These are phyloP conservation scores for Drosophila watanabei DNA, from an alignment of 1,140 invertebrate species.

Conservation along the genomic window DNA sequence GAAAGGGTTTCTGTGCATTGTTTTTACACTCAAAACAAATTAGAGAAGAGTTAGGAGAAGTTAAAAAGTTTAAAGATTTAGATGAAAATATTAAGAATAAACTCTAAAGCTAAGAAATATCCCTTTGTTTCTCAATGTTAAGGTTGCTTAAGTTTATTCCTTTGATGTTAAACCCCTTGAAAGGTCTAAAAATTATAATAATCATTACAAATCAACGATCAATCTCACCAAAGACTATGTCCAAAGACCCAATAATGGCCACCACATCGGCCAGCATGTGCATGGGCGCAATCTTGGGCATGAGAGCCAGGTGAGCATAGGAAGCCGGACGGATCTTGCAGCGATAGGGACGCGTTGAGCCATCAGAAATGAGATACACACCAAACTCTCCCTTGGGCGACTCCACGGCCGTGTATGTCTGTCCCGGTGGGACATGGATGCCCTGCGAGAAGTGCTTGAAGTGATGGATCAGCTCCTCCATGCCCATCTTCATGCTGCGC, in stretches of 20 bases:
- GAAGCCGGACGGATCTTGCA: conserved; percentile 92
- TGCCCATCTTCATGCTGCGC: conserved; percentile 94
- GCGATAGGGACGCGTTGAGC: conserved; percentile 92
- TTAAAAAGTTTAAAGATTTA: too few relatives aligned
- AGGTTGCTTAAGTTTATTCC: too few relatives aligned
- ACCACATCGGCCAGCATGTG: conserved; percentile 92
- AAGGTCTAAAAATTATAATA: neutral
- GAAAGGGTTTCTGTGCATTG: neutral
- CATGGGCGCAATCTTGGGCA: conserved; percentile 88
- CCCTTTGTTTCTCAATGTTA: neutral
- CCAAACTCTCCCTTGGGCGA: conserved; percentile 95
- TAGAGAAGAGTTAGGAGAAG: too few relatives aligned
- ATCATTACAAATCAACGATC: conserved; percentile 88
- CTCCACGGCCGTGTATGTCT: conserved; percentile 93
- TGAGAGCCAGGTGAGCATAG: conserved; percentile 90
- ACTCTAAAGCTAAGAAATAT: too few relatives aligned
- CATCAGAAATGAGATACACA: conserved; percentile 94
- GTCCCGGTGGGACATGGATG: conserved; percentile 92
- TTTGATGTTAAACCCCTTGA: neutral
- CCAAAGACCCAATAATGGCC: conserved; percentile 92
- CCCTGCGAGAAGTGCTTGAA: conserved; percentile 95
- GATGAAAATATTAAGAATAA: neutral
- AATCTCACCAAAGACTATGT: conserved; percentile 95
- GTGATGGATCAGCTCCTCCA: conserved; percentile 96
- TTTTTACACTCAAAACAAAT: neutral